phyloP scores from a whole-genome alignment of 2,888 invertebrate species.

The Himalopsyche tibetana region DNA sequence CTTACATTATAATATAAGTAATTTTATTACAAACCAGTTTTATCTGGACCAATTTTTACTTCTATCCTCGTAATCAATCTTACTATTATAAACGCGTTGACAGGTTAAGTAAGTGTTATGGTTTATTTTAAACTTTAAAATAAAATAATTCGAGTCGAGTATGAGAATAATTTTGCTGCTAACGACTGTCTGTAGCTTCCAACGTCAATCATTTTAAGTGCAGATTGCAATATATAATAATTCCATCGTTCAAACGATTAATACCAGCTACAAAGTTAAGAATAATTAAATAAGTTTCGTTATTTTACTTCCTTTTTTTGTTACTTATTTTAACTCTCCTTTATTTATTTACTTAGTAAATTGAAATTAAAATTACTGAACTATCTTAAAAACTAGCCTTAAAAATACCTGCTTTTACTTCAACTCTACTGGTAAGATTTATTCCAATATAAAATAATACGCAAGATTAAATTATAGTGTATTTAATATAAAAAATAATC shows the following conservation, averaged over 20 bases:
- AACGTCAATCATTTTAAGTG: slow-evolving; percentile 1
- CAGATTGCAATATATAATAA: neutral
- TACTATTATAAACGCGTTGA: slow-evolving; percentile 1
- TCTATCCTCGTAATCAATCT: neutral
- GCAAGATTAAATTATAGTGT: no score
- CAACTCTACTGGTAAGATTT: no score
- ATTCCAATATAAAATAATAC: no score
- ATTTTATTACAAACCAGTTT: slow-evolving; percentile 26
- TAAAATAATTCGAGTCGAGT: neutral
- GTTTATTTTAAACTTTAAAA: slow-evolving; percentile 20
- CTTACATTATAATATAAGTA: neutral
- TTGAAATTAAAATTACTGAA: no score
- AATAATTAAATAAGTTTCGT: no score
- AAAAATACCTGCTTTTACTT: no score
- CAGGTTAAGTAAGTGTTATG: slow-evolving; percentile 18
- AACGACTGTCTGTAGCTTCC: neutral
- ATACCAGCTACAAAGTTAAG: no score
- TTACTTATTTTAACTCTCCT: no score
- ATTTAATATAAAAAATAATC: no score
- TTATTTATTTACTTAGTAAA: no score
- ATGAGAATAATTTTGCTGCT: neutral
- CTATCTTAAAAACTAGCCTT: no score
- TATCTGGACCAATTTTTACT: neutral
- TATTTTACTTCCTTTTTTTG: no score
- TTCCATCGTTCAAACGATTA: neutral